phyloP scores from a whole-genome alignment of 2,888 invertebrate species.

The Lepidonotus clava region DNA sequence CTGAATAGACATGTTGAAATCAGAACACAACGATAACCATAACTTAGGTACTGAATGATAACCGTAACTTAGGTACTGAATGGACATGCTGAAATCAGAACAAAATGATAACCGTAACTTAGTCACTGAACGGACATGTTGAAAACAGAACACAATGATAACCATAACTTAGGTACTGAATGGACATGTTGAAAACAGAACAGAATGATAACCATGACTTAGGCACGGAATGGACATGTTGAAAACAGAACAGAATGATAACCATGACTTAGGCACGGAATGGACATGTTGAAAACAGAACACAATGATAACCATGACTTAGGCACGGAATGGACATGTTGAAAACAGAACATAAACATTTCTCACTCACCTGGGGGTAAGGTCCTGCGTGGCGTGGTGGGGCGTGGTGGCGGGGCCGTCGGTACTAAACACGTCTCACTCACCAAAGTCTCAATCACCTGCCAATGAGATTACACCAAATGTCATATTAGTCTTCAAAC shows the following conservation, averaged over 20 bases:
- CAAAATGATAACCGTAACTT: not conserved
- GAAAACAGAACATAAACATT: too few species aligned
- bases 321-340: not conserved
- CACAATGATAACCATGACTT: not conserved
- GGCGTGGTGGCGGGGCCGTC: not conserved
- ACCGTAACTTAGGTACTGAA: not conserved
- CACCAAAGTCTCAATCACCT: constrained; percentile 33
- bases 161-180: not conserved
- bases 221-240: constrained; percentile 6
- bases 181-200: not conserved
- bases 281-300: not conserved
- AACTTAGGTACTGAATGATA: not conserved
- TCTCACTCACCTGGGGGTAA: constrained; percentile 23
- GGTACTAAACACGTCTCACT: constrained; percentile 13
- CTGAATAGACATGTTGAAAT: not conserved
- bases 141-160: too few species aligned
- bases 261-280: not conserved
- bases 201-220: constrained; percentile 12
- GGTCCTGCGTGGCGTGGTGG: not conserved
- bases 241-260: not conserved
- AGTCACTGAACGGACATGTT: not conserved
- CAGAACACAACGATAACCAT: not conserved
- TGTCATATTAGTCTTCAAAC: not conserved
- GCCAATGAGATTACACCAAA: not conserved
- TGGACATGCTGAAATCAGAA: not conserved